A percentile compares a stretch with the other conserved stretches of the same genome.
phyloP scores from a whole-genome alignment of 2,113 vertebrate species.

The Epinephelus lanceolatus region DNA sequence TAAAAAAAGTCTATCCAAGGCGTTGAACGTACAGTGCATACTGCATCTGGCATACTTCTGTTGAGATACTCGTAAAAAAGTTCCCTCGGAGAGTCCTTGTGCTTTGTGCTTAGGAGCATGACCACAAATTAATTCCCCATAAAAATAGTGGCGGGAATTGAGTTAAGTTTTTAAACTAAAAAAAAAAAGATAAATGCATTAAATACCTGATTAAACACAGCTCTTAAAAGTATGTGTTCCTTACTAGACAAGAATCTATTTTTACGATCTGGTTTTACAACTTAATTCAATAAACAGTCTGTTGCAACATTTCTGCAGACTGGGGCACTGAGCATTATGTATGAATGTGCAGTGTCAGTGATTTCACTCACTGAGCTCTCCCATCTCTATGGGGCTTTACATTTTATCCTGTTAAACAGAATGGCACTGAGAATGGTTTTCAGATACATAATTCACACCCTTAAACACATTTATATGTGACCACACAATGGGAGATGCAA shows the following conservation, averaged over 20 bases:
- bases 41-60: no score
- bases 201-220: conserved; percentile 29
- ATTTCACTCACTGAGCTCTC: conserved; percentile 32
- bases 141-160: background rate
- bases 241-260: conserved; percentile 29
- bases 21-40: no score
- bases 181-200: background rate
- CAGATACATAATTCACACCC: conserved; percentile 43
- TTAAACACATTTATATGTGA: conserved; percentile 26
- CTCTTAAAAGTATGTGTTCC: conserved; percentile 23
- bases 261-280: conserved; percentile 51
- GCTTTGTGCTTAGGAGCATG: background rate
- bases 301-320: conserved; percentile 40
- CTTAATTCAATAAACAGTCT: conserved; percentile 58
- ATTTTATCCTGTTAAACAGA: conserved; percentile 51
- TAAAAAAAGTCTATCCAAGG: background rate
- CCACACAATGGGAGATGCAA: conserved; percentile 39
- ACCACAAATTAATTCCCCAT: conserved; percentile 1
- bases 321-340: conserved; percentile 23
- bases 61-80: background rate
- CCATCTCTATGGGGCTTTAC: conserved; percentile 25
- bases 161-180: background rate
- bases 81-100: background rate
- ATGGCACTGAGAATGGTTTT: conserved; percentile 41
- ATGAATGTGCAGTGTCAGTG: conserved; percentile 41